Evolutionary conservation across 2,888 invertebrate genomes (phyloP), one percentile per base, ranked within the genome.

Genomic region (Digitonthophagus gazella): DNA sequence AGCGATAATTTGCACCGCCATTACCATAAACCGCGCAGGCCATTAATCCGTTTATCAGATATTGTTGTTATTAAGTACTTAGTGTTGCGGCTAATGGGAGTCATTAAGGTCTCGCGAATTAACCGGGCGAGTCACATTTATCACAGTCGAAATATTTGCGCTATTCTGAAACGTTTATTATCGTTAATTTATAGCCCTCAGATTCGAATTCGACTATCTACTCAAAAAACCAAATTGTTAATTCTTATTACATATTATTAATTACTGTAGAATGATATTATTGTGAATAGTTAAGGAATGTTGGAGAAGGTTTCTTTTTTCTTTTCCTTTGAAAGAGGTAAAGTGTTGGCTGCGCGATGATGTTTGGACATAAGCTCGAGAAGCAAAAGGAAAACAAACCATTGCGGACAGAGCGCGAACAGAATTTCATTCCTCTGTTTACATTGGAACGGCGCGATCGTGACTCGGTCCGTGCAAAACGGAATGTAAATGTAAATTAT

Each of bases 401-500:
- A 44, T 44, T 8, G 28, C 28, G 28, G 18, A 20, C n/a, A 61
- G 61, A 61, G 61, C 20, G 61, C 14, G 61, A 61, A 61, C 61
- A 61, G 61, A 61, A 61, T 61, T 61, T 61, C 61, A 61, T 61
- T 61, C 61, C 6, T n/a, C 16, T 61, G 61, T 61, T 61, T 61
- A 61, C 61, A 61, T 20, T 61, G 61, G 20, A 61, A 61, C 61
- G 28, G 28, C 28, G 15, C 18, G 18, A 20, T 61, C 18, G 61
- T 20, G 61, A 19, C 61, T 61, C 16, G 15, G 16, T 57, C 28
- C 20, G 61, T 61, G 18, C 61, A 20, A n/a, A 19, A 20, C 18
- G 61, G 61, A 61, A 61, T 61, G 61, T 61, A 61, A 61, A 61
- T 61, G 61, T 61, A 61, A 61, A 61, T 61, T 61, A 61, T 61